phyloP scores from a whole-genome alignment of 2,888 invertebrate species.

The Diachrysia chrysitis region DNA sequence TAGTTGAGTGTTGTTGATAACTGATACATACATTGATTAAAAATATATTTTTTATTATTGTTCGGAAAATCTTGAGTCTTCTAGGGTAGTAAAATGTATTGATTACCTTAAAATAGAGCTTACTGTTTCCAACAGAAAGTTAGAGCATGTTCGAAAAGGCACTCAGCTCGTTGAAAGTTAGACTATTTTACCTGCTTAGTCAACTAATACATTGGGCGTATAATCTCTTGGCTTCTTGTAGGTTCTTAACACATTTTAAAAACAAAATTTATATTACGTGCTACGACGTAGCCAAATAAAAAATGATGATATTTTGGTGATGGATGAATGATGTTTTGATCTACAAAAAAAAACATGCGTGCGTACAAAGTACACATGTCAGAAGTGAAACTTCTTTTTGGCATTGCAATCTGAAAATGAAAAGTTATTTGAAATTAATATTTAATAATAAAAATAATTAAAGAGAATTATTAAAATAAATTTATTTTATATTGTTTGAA shows the following conservation, averaged over 20 bases:
- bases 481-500: too few species aligned
- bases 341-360: too few species aligned
- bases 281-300: neutral
- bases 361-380: too few species aligned
- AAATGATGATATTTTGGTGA: too few species aligned
- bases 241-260: neutral
- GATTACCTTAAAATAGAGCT: neutral
- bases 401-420: too few species aligned
- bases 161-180: neutral
- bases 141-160: neutral
- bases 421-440: too few species aligned
- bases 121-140: neutral
- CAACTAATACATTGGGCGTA: neutral
- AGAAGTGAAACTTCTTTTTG: too few species aligned
- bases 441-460: too few species aligned
- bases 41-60: neutral
- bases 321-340: too few species aligned
- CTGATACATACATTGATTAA: neutral
- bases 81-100: neutral
- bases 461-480: too few species aligned
- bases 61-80: neutral
- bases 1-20: slow-evolving; percentile 14
- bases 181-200: neutral
- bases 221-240: neutral
- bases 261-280: neutral